These are phyloP conservation scores for Coboldia fuscipes DNA, from an alignment of 1,140 invertebrate genomes.

Conservation along the genomic window DNA sequence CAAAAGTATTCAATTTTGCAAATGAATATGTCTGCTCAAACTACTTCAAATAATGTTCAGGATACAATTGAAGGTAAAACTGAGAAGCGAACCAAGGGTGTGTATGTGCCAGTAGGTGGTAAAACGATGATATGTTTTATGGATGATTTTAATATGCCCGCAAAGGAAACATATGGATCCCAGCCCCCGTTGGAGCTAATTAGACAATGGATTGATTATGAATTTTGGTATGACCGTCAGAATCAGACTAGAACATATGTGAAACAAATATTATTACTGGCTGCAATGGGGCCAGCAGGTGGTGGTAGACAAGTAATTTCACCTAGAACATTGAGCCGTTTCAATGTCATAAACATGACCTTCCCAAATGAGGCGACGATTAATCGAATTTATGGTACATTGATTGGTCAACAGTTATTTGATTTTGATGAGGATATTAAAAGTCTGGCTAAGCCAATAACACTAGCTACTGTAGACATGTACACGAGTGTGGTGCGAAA, in stretches of 20 bases:
- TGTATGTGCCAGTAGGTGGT: constrained; percentile 48
- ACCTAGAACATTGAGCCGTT: constrained; percentile 47
- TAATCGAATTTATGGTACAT: constrained; percentile 55
- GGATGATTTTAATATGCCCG: constrained; percentile 80
- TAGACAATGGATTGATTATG: constrained; percentile 68
- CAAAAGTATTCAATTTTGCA: constrained; percentile 41
- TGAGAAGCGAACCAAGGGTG: constrained; percentile 64
- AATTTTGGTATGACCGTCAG: constrained; percentile 60
- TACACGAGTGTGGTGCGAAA: constrained; percentile 44
- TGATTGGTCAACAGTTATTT: constrained; percentile 55
- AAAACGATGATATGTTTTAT: constrained; percentile 66
- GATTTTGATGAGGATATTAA: constrained; percentile 62
- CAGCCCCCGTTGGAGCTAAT: constrained; percentile 69
- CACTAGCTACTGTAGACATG: constrained; percentile 43
- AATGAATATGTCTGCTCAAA: constrained; percentile 71
- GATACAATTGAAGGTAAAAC: constrained; percentile 57
- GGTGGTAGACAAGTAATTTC: constrained; percentile 58
- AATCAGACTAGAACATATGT: constrained; percentile 54
- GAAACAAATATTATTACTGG: constrained; percentile 51
- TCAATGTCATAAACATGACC: constrained; percentile 64
- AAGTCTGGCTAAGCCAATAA: constrained; percentile 26
- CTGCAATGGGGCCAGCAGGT: constrained; percentile 60
- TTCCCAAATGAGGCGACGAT: constrained; percentile 59
- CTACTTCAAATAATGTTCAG: constrained; percentile 51
- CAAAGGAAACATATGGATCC: constrained; percentile 65